Percentiles rank a stretch among this genome's conserved stretches.
Evolutionary conservation across 2,888 invertebrate genomes (phyloP).

Genomic region (Acrobasis consociella): DNA sequence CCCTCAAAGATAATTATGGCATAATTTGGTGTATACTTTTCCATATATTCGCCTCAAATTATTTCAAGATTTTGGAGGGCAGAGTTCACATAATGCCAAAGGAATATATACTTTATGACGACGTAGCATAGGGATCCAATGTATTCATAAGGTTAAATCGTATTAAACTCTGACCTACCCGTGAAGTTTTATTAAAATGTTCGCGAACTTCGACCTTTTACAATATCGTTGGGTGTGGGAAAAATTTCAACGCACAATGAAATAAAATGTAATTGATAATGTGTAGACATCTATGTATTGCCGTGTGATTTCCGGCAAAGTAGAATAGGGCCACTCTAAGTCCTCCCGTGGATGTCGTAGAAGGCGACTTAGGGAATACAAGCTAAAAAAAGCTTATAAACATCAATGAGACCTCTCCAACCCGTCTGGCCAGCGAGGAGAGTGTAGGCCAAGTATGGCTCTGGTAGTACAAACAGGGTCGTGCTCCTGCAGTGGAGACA

Average conservation of each 20-base stretch:
- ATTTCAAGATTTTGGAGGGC: slow-evolving; percentile 1
- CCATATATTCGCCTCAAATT: slow-evolving; percentile 1
- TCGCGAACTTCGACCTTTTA: slow-evolving; percentile 19
- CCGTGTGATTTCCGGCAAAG: too few relatives aligned
- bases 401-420: too few relatives aligned
- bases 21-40: not conserved
- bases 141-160: slow-evolving; percentile 4
- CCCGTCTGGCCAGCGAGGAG: too few relatives aligned
- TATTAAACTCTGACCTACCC: slow-evolving; percentile 20
- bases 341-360: too few relatives aligned
- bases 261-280: not conserved
- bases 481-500: too few relatives aligned
- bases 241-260: not conserved
- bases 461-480: too few relatives aligned
- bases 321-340: too few relatives aligned
- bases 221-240: slow-evolving; percentile 10
- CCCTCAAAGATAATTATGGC: slow-evolving; percentile 5
- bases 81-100: not conserved
- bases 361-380: too few relatives aligned
- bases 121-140: not conserved
- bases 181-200: slow-evolving; percentile 24
- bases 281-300: not conserved
- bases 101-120: slow-evolving; percentile 3
- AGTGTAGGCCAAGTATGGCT: too few relatives aligned
- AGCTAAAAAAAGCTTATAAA: too few relatives aligned